Percentiles rank a stretch among this genome's conserved stretches.
Evolutionary conservation across 2,113 vertebrate species (phyloP).

Genomic region (Arvicanthis niloticus): DNA sequence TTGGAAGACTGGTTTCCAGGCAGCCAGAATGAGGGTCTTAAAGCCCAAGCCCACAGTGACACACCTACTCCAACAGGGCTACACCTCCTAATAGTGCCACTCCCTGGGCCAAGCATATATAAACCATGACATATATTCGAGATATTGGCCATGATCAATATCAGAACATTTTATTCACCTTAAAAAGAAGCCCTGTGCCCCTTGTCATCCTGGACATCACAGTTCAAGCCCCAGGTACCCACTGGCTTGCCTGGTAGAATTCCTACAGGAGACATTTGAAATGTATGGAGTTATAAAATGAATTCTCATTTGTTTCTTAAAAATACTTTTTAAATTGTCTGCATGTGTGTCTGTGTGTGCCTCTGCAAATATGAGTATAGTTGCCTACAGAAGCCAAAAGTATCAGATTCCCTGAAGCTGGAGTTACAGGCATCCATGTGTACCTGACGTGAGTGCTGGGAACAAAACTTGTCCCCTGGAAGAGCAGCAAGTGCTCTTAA

Average conservation of each 20-base stretch:
- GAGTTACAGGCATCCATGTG: neutral
- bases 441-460: neutral
- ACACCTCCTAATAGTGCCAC: too few species aligned
- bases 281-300: neutral
- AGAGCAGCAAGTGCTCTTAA: too few species aligned
- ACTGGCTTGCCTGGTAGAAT: neutral
- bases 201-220: neutral
- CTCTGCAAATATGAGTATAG: neutral
- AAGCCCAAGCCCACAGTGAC: too few species aligned
- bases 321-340: neutral
- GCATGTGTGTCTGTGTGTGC: neutral
- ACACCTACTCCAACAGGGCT: too few species aligned
- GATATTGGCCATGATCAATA: neutral
- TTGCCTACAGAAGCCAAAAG: neutral
- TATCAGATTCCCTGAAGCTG: neutral
- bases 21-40: too few species aligned
- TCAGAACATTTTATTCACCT: slow-evolving; percentile 32
- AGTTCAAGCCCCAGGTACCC: neutral
- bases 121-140: neutral
- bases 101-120: too few species aligned
- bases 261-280: neutral
- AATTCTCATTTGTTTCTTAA: neutral
- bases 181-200: neutral
- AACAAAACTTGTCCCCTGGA: neutral
- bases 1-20: too few species aligned